Percentiles rank a stretch among this genome's conserved stretches.
phyloP scores from a whole-genome alignment of 2,888 invertebrate genomes.

The Cyclophora punctaria region DNA sequence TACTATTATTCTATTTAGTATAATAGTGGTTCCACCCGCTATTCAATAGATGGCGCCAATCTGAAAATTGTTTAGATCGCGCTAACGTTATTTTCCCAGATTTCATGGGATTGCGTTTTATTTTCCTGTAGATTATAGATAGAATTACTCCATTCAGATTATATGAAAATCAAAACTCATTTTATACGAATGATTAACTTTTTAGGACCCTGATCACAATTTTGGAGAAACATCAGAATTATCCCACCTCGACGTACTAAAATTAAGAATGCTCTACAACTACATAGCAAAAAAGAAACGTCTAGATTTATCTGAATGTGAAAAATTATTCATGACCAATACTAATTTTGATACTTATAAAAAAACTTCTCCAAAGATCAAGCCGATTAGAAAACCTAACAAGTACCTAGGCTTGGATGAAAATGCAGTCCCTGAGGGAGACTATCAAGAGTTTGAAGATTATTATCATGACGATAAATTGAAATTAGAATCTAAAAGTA shows the following conservation, averaged over 20 bases:
- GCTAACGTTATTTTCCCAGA: too few relatives aligned
- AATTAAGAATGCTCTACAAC: conserved; percentile 49
- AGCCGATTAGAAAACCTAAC: conserved; percentile 30
- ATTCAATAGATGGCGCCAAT: too few relatives aligned
- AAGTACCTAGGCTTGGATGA: conserved; percentile 26
- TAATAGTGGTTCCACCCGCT: too few relatives aligned
- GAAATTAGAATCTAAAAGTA: too few relatives aligned
- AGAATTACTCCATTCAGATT: too few relatives aligned
- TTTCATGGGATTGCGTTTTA: too few relatives aligned
- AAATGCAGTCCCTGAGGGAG: conserved; percentile 1
- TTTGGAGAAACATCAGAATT: conserved; percentile 22
- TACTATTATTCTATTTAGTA: too few relatives aligned
- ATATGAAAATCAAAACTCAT: too few relatives aligned
- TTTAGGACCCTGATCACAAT: conserved; percentile 1
- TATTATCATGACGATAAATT: background rate
- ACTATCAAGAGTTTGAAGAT: conserved; percentile 2
- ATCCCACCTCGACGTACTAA: conserved; percentile 34
- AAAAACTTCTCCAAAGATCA: conserved; percentile 4
- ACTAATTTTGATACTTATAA: conserved; percentile 19
- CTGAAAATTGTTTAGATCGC: too few relatives aligned
- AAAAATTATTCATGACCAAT: conserved; percentile 37
- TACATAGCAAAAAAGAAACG: conserved; percentile 28
- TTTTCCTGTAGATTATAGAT: too few relatives aligned
- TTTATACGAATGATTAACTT: background rate
- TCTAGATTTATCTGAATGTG: conserved; percentile 29